These are phyloP conservation scores for Drosophila trichaetosa DNA, from an alignment of 2,888 invertebrate species.

Conservation along the genomic window DNA sequence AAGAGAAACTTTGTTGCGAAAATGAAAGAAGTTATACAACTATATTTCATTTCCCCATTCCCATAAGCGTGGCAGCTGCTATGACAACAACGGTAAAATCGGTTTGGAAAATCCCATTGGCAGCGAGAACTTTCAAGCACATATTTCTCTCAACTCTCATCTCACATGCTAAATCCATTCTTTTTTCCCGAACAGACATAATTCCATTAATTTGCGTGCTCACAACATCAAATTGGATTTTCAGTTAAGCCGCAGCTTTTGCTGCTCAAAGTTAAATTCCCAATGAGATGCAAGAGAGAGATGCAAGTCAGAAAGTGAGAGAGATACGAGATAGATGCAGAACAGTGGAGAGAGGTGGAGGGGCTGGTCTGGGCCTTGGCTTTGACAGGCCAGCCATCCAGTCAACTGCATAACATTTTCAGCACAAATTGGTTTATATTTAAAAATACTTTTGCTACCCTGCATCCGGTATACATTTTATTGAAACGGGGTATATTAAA, in stretches of 20 bases:
- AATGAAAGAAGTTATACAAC: constrained; percentile 78
- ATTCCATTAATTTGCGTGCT: constrained; percentile 71
- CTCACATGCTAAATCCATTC: constrained; percentile 61
- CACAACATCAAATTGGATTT: constrained; percentile 65
- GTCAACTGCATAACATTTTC: constrained; percentile 25
- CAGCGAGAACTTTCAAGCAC: constrained; percentile 54
- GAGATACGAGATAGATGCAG: not conserved
- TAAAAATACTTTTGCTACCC: constrained; percentile 4
- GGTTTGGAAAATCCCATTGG: constrained; percentile 49
- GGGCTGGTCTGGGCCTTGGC: constrained; percentile 3
- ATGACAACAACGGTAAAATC: constrained; percentile 53
- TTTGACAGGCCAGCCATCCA: constrained; percentile 27
- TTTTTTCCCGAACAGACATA: constrained; percentile 54
- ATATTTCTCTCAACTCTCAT: constrained; percentile 17
- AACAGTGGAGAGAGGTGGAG: not conserved
- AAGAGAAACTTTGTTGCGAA: constrained; percentile 65
- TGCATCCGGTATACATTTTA: not conserved
- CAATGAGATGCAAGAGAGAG: constrained; percentile 14
- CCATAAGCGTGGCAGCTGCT: constrained; percentile 18
- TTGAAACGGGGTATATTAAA: not conserved
- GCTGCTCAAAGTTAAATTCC: constrained; percentile 16
- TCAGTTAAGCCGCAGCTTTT: constrained; percentile 43
- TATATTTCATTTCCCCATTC: constrained; percentile 50
- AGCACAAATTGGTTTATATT: constrained; percentile 7
- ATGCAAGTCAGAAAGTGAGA: constrained; percentile 4